These are phyloP conservation scores for Papilio polytes DNA, from an alignment of 1,140 invertebrate species.

Conservation along the genomic window DNA sequence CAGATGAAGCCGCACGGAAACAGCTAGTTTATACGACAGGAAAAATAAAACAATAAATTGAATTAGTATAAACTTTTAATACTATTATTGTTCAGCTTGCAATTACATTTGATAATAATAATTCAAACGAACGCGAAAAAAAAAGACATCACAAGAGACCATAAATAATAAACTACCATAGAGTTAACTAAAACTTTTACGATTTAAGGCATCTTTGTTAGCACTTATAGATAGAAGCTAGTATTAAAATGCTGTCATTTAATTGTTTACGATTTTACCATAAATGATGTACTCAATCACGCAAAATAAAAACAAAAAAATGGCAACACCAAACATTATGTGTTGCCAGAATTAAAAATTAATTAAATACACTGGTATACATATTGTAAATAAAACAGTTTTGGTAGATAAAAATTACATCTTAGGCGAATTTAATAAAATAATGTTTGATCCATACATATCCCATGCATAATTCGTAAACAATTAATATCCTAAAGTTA, in stretches of 20 bases:
- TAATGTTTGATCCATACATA: background rate
- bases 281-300: background rate
- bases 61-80: conserved; percentile 70
- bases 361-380: background rate
- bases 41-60: conserved; percentile 48
- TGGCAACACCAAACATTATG: background rate
- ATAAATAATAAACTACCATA: conserved; percentile 55
- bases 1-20: too few relatives aligned
- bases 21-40: too few relatives aligned
- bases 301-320: background rate
- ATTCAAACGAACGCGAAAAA: conserved; percentile 65
- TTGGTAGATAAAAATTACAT: too few relatives aligned
- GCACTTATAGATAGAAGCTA: conserved; percentile 38
- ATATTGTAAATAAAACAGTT: background rate
- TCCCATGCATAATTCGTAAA: background rate
- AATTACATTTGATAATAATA: conserved; percentile 57
- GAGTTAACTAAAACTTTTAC: conserved; percentile 36
- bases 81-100: conserved; percentile 72
- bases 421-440: background rate
- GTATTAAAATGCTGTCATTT: background rate
- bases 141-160: conserved; percentile 54
- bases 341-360: background rate
- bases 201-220: conserved; percentile 34
- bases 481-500: background rate
- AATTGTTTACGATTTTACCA: conserved; percentile 29